Percentiles rank a stretch among this genome's conserved stretches.
Evolutionary conservation across 2,113 vertebrate species (phyloP).

Genomic region (Oreocharis arfaki): DNA sequence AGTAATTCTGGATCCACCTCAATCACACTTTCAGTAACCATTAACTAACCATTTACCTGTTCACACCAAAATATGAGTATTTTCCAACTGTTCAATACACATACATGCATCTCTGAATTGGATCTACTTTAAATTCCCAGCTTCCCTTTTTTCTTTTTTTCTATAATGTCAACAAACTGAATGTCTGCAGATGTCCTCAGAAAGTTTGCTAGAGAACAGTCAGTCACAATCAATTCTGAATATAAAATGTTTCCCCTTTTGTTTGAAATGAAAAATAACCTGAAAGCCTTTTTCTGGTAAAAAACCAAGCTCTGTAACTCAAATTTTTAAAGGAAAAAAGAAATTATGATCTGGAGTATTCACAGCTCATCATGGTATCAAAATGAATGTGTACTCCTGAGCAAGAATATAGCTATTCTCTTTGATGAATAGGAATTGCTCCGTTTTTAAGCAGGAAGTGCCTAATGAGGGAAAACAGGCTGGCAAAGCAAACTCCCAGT

Average conservation of each 20-base stretch:
- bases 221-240: background rate
- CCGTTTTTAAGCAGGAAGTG: background rate
- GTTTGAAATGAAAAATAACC: slow-evolving; percentile 13
- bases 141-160: background rate
- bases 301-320: background rate
- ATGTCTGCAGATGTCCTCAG: background rate
- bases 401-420: background rate
- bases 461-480: background rate
- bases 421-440: background rate
- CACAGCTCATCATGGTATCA: background rate
- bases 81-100: background rate
- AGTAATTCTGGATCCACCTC: background rate
- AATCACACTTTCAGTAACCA: background rate
- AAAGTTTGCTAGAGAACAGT: background rate
- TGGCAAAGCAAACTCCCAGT: background rate
- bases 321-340: background rate
- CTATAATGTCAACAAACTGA: background rate
- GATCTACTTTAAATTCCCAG: background rate
- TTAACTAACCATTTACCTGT: background rate
- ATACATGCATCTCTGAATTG: background rate
- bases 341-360: background rate
- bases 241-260: background rate
- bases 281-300: background rate
- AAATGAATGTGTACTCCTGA: background rate
- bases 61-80: background rate